Percentiles rank a stretch among this genome's conserved stretches.
Conservation (phyloP, 2,797 vertebrate genomes). For the Valencia hispanica region DNA sequence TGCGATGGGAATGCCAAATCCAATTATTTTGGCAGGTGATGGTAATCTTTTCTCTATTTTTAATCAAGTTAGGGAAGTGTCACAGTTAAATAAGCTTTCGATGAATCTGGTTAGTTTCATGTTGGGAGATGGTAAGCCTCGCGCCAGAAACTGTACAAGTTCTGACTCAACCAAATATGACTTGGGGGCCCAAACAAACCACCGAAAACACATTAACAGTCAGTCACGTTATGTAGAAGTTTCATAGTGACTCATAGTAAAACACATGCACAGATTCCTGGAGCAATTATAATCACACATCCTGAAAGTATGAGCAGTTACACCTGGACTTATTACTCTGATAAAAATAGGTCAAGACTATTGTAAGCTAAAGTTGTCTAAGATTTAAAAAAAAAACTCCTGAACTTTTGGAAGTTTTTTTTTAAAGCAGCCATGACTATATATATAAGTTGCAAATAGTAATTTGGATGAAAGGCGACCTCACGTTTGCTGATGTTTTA, state of each 20-base stretch:
- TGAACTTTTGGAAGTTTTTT: background rate
- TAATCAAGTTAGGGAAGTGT: background rate
- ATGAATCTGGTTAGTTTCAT: background rate
- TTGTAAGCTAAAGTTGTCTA: background rate
- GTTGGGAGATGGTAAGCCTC: background rate
- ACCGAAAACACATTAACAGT: background rate
- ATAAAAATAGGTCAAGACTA: background rate
- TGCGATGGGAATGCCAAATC: background rate
- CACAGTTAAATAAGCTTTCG: background rate
- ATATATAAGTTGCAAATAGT: background rate
- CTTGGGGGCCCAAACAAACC: background rate
- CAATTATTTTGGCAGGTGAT: background rate
- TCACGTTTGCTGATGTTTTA: background rate
- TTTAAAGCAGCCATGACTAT: background rate
- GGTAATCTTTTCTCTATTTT: no score
- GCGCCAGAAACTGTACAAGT: background rate
- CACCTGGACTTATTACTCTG: background rate
- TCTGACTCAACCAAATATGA: background rate
- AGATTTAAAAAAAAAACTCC: no score
- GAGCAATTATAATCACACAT: background rate
- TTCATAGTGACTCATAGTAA: slow-evolving; percentile 33
- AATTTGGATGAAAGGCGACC: background rate
- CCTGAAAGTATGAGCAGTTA: background rate
- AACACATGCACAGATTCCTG: background rate
- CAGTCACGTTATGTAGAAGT: slow-evolving; percentile 15